A percentile compares a stretch with the other conserved stretches of the same genome.
Evolutionary conservation across 2,888 invertebrate genomes (phyloP).

Genomic region (Sericinus montela): DNA sequence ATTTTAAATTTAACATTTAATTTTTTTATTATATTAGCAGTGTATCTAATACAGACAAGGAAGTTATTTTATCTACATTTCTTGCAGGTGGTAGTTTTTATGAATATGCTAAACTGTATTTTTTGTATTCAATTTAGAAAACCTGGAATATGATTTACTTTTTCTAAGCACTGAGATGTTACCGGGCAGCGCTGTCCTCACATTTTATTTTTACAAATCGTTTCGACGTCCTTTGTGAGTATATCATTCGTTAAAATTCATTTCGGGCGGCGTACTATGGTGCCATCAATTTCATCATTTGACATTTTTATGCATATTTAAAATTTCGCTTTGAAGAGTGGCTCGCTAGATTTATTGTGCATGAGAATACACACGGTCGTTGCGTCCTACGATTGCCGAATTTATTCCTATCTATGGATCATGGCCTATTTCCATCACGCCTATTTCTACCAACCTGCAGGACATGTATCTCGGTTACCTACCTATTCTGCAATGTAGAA

Average conservation of each 20-base stretch:
- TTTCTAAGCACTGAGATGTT: slow-evolving; percentile 26
- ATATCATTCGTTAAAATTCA: slow-evolving; percentile 58
- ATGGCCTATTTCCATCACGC: too few relatives aligned
- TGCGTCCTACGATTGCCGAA: not conserved
- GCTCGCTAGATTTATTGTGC: slow-evolving; percentile 57
- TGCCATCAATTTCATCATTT: slow-evolving; percentile 65
- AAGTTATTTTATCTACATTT: too few relatives aligned
- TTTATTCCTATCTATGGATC: too few relatives aligned
- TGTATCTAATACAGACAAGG: too few relatives aligned
- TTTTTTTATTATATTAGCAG: too few relatives aligned
- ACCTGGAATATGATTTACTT: not conserved
- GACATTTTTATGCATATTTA: slow-evolving; percentile 77
- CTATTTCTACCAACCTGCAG: not conserved
- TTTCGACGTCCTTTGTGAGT: slow-evolving; percentile 52
- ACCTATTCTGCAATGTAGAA: too few relatives aligned
- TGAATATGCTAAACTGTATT: too few relatives aligned
- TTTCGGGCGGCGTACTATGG: slow-evolving; percentile 45
- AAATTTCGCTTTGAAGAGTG: slow-evolving; percentile 71
- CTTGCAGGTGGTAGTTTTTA: too few relatives aligned
- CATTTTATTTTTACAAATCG: slow-evolving; percentile 70
- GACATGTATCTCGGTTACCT: too few relatives aligned
- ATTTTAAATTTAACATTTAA: too few relatives aligned
- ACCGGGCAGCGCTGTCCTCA: slow-evolving; percentile 45
- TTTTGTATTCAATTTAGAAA: not conserved
- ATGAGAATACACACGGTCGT: slow-evolving; percentile 40